These are phyloP conservation scores for Eospalax fontanierii DNA, from an alignment of 2,797 vertebrate genomes.

Conservation along the genomic window DNA sequence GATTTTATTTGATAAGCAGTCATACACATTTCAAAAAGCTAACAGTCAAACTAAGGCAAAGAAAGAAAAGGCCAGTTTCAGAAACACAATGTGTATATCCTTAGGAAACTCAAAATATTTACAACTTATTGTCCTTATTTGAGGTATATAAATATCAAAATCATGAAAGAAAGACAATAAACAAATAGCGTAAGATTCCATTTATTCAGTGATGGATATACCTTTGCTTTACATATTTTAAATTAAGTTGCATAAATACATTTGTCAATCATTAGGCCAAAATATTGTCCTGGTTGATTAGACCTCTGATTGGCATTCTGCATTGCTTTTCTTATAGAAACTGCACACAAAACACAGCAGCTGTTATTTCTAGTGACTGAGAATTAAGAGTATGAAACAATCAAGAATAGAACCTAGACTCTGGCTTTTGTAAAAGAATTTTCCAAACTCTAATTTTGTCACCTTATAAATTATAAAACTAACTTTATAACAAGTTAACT, in stretches of 20 bases:
- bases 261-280: conserved; percentile 21
- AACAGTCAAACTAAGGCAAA: conserved; percentile 23
- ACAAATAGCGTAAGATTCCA: background rate
- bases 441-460: background rate
- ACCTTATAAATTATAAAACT: conserved; percentile 14
- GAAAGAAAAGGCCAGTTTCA: conserved; percentile 24
- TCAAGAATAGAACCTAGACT: background rate
- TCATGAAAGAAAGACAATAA: conserved; percentile 37
- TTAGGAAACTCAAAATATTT: conserved; percentile 41
- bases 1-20: conserved; percentile 47
- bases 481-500: background rate
- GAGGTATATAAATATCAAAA: conserved; percentile 1
- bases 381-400: conserved; percentile 43
- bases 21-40: conserved; percentile 49
- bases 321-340: conserved; percentile 17
- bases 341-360: conserved; percentile 8
- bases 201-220: background rate
- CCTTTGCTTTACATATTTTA: conserved; percentile 60
- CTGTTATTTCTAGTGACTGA: conserved; percentile 8
- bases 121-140: conserved; percentile 9
- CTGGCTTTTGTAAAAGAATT: background rate
- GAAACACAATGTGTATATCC: background rate
- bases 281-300: conserved; percentile 3
- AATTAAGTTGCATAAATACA: conserved; percentile 17
- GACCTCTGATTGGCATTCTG: conserved; percentile 8